Evolutionary conservation across 2,113 vertebrate species (phyloP), one percentile per base, ranked within the genome.

Genomic region (Apistogramma diplotaenia): DNA sequence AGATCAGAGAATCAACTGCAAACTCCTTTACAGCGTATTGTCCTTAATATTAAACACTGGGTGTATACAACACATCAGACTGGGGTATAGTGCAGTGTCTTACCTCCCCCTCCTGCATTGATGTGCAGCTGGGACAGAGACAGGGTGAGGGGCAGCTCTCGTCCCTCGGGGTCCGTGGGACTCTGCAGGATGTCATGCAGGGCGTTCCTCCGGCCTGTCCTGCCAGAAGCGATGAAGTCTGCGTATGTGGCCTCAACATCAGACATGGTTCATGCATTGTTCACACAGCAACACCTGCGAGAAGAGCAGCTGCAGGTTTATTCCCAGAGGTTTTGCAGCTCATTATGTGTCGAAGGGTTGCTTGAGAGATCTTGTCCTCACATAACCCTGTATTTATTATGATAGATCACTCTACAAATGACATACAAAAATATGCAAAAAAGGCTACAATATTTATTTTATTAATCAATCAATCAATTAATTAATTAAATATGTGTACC

Each of bases 231-330:
- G 91, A 98, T 98, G 86, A 99, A 99, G 96, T 99, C 97, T 95
- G 97, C 98, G 95, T 99, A 99, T 85, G 97, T 97, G 93, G 96
- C 96, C 96, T 99, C 98, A 93, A 98, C 97, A 96, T 99, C 97
- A 96, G 97, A 97, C 98, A 99, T 99, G 94, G 96, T 96, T 98
- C 93, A 94, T 91, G 93, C 96, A 96, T 98, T 21, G 94, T 97
- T 96, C 95, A 96, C 96, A 97, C 96, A 97, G 95, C 96, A 96
- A 92, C 94, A 92, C 92, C 97, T 97, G 79, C 9, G 25, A 72
- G 35, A 54, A 27, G 40, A 71, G 25, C 23, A 43, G 10, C 23
- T 37, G n/a, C 8, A 51, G 4, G 25, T 54, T 29, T 70, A 29
- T 16, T 27, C 10, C 16, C 8, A 25, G 12, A 27, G 53, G 46